phyloP scores from a whole-genome alignment of 2,888 invertebrate genomes.

The Torymus texanus region DNA sequence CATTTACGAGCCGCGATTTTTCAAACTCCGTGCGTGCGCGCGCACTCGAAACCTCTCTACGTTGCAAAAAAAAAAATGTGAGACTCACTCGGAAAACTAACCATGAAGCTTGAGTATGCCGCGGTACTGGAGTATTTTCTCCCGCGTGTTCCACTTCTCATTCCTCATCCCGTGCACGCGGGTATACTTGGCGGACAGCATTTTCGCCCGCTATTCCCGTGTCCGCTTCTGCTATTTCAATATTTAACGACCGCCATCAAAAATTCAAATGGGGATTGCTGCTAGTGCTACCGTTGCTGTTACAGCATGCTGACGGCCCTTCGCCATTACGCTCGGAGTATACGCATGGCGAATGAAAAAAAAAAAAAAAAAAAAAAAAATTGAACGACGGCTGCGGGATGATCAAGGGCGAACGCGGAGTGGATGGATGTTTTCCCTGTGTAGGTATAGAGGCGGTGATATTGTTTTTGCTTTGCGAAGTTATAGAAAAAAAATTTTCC shows the following conservation, averaged over 20 bases:
- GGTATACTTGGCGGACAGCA: conserved; percentile 64
- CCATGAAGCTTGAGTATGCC: conserved; percentile 81
- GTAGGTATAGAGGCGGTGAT: too few species aligned
- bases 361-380: conserved; percentile 3
- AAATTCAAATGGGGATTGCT: conserved; percentile 22
- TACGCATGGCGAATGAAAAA: too few species aligned
- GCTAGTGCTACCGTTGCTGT: too few species aligned
- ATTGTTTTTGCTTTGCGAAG: too few species aligned
- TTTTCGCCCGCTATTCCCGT: conserved; percentile 49
- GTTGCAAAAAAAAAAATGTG: not conserved
- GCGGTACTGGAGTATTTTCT: conserved; percentile 82
- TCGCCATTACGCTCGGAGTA: too few species aligned
- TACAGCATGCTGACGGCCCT: too few species aligned
- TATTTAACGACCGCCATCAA: conserved; percentile 41
- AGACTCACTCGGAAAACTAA: conserved; percentile 67
- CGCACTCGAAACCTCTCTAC: too few species aligned
- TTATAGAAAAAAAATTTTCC: too few species aligned
- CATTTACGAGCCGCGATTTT: not conserved
- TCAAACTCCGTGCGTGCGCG: not conserved
- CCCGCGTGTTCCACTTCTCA: conserved; percentile 79
- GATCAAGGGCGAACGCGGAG: too few species aligned
- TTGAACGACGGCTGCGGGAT: conserved; percentile 13
- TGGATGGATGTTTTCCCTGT: too few species aligned
- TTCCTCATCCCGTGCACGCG: conserved; percentile 80
- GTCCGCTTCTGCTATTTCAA: conserved; percentile 24